phyloP scores from a whole-genome alignment of 1,140 invertebrate species.

The Penaeus vannamei region DNA sequence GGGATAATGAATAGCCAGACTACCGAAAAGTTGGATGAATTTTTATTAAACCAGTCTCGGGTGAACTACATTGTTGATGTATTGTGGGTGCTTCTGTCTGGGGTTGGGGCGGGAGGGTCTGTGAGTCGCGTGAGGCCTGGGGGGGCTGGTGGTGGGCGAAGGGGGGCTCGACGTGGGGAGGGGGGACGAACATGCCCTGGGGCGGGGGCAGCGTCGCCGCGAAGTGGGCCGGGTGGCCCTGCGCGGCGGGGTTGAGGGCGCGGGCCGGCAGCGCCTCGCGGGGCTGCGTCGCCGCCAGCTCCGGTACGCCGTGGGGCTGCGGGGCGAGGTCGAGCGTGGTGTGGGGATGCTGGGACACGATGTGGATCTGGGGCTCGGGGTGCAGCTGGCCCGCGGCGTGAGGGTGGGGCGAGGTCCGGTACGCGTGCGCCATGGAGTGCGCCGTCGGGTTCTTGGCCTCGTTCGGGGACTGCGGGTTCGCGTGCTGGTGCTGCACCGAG shows the following conservation, averaged over 20 bases:
- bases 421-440: background rate
- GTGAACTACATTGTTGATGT: constrained; percentile 38
- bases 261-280: background rate
- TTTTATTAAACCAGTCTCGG: constrained; percentile 44
- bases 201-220: background rate
- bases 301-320: background rate
- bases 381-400: background rate
- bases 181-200: background rate
- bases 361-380: constrained; percentile 41
- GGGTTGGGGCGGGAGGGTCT: background rate
- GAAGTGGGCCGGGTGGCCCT: background rate
- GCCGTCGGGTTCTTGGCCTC: background rate
- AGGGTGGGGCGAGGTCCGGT: background rate
- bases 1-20: background rate
- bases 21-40: constrained; percentile 60
- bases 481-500: background rate
- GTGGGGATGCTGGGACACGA: constrained; percentile 13
- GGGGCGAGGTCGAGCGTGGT: background rate
- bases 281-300: background rate
- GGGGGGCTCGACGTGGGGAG: background rate
- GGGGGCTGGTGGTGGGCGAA: background rate
- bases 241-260: constrained; percentile 11
- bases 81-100: constrained; percentile 17
- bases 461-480: background rate
- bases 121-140: constrained; percentile 9